A percentile compares a stretch with the other conserved stretches of the same genome.
phyloP scores from a whole-genome alignment of 2,797 vertebrate genomes.

The Tragopan temminckii region DNA sequence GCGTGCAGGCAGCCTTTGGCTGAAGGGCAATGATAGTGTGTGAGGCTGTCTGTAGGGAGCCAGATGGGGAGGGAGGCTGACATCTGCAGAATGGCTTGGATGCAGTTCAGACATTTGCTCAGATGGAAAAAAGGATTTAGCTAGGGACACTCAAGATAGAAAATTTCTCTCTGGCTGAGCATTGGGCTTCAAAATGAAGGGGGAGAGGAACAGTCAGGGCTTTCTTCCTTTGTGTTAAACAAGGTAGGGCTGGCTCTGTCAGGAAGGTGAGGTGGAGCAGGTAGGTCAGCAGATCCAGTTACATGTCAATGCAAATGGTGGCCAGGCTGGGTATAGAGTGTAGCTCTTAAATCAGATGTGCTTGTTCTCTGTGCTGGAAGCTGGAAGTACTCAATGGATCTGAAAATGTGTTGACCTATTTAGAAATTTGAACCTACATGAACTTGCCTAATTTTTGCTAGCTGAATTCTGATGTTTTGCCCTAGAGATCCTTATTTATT shows the following conservation, averaged over 20 bases:
- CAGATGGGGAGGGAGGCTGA: background rate
- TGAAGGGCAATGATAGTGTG: background rate
- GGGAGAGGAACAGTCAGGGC: background rate
- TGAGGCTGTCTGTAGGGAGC: background rate
- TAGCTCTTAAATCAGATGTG: background rate
- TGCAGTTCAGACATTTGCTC: background rate
- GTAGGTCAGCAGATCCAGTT: background rate
- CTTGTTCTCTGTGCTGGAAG: background rate
- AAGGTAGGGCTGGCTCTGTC: background rate
- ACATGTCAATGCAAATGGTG: background rate
- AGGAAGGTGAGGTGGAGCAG: background rate
- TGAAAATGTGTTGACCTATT: background rate
- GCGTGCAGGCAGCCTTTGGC: accelerated
- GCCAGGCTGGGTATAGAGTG: background rate
- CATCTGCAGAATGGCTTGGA: background rate
- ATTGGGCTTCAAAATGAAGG: background rate
- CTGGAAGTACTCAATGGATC: background rate
- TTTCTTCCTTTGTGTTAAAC: background rate
- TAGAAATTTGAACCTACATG: background rate
- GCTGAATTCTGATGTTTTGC: background rate
- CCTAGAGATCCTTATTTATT: background rate
- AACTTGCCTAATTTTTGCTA: background rate
- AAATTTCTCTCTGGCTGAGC: background rate
- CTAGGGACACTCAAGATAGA: background rate
- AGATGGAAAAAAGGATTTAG: background rate